phyloP scores from a whole-genome alignment of 2,888 invertebrate genomes.

The Hyposoter dolosus region DNA sequence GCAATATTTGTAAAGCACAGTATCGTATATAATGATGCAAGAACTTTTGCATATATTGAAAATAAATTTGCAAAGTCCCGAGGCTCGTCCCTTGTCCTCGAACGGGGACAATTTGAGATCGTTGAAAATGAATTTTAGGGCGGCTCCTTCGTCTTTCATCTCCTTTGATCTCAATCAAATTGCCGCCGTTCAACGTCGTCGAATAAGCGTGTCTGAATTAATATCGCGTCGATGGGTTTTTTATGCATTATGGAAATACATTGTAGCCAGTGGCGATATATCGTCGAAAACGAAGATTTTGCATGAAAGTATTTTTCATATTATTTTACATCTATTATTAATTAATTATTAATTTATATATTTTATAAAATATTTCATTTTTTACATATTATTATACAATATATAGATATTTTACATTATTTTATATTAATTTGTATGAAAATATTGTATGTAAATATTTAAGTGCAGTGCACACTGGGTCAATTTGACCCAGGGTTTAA shows the following conservation, averaged over 20 bases:
- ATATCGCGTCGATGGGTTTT: slow-evolving; percentile 50
- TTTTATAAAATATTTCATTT: slow-evolving; percentile 1
- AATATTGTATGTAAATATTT: too few species aligned
- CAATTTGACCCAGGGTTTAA: too few species aligned
- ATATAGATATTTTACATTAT: too few species aligned
- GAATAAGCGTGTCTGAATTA: slow-evolving; percentile 40
- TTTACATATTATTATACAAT: too few species aligned
- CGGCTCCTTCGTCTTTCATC: slow-evolving; percentile 43
- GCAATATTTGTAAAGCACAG: neutral
- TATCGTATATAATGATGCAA: neutral
- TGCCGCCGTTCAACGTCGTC: slow-evolving; percentile 59
- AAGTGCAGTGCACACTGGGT: too few species aligned
- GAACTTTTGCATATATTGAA: neutral
- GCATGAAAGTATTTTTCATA: neutral
- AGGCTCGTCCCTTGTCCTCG: neutral
- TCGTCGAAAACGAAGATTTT: slow-evolving; percentile 9
- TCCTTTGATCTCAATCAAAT: slow-evolving; percentile 57
- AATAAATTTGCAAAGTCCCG: neutral
- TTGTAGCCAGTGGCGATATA: slow-evolving; percentile 57
- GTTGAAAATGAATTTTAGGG: slow-evolving; percentile 28
- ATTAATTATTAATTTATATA: neutral
- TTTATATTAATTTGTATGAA: too few species aligned
- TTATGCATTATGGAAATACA: slow-evolving; percentile 64
- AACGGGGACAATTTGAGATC: neutral
- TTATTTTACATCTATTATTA: neutral